A percentile compares a stretch with the other conserved stretches of the same genome.
These are phyloP conservation scores for Arctopsyche grandis DNA, from an alignment of 1,140 invertebrate genomes.

Conservation along the genomic window DNA sequence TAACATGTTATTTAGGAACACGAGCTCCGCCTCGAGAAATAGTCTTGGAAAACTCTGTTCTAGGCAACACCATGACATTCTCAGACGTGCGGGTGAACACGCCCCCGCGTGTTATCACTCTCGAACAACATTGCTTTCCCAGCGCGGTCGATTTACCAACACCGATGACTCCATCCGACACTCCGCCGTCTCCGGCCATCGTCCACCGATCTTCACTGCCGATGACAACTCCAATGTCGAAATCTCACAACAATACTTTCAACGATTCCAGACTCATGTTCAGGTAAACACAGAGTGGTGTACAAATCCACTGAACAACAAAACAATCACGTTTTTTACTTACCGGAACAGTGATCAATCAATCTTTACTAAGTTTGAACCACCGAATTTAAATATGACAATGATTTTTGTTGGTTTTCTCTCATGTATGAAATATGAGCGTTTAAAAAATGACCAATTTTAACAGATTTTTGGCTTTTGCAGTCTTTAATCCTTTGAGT, in stretches of 20 bases:
- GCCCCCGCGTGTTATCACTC: slow-evolving; percentile 81
- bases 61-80: slow-evolving; percentile 71
- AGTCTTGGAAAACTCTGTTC: slow-evolving; percentile 81
- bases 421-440: no score
- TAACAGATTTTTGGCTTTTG: no score
- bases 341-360: no score
- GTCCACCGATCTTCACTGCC: neutral
- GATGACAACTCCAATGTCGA: neutral
- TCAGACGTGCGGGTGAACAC: slow-evolving; percentile 80
- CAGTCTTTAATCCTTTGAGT: no score
- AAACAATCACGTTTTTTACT: no score
- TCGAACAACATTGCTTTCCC: slow-evolving; percentile 84
- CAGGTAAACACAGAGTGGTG: slow-evolving; percentile 31
- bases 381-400: no score
- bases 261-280: slow-evolving; percentile 38
- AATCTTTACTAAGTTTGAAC: no score
- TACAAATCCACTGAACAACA: no score
- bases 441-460: no score
- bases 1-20: no score
- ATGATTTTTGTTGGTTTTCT: no score
- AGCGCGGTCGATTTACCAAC: slow-evolving; percentile 70
- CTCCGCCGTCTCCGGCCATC: slow-evolving; percentile 16
- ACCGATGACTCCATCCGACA: neutral
- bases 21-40: slow-evolving; percentile 85
- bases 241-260: neutral